Evolutionary conservation across 2,113 vertebrate species (phyloP).

Genomic region (Galemys pyrenaicus): DNA sequence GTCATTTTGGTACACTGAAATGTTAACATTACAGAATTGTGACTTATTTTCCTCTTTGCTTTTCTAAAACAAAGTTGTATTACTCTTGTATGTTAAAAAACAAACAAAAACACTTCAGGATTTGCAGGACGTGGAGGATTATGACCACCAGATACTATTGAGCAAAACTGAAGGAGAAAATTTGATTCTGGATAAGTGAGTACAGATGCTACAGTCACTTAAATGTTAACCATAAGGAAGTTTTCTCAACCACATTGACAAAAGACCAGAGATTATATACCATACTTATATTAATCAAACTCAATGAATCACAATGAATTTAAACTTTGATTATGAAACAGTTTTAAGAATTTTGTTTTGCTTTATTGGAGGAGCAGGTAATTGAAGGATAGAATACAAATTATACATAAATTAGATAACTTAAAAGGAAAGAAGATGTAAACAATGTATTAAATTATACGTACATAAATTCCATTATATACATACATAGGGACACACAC

Average conservation of each 20-base stretch:
- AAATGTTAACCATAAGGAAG: neutral
- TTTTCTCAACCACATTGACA: neutral
- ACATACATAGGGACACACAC: neutral
- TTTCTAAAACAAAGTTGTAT: constrained; percentile 22
- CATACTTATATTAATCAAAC: neutral
- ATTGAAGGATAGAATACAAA: neutral
- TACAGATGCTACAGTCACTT: neutral
- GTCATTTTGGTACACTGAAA: neutral
- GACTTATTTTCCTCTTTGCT: neutral
- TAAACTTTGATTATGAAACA: constrained; percentile 1
- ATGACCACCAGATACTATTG: neutral
- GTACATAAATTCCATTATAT: neutral
- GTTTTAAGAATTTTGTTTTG: constrained; percentile 27
- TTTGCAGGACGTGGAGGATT: neutral
- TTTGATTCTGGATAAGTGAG: neutral
- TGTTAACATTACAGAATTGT: neutral
- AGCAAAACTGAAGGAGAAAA: neutral
- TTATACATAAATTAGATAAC: neutral
- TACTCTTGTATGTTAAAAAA: neutral
- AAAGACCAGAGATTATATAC: neutral
- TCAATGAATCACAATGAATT: neutral
- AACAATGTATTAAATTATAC: neutral
- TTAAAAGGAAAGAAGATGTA: neutral
- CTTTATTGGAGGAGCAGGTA: neutral
- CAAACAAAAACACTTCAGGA: neutral